phyloP scores from a whole-genome alignment of 2,113 vertebrate species.

The Serinus canaria region DNA sequence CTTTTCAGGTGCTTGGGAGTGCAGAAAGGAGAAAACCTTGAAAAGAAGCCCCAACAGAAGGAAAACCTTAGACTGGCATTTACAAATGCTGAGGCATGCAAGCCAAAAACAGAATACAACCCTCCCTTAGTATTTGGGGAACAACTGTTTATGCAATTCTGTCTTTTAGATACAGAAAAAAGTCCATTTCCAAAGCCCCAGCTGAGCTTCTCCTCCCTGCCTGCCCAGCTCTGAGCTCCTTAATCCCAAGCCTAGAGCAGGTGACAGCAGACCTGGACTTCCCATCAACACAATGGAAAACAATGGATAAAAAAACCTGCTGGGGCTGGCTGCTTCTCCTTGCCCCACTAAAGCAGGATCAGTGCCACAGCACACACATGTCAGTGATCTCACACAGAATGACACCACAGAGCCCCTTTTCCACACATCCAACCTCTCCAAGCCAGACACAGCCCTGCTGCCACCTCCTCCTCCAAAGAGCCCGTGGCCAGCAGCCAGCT shows the following conservation, averaged over 20 bases:
- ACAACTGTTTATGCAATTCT: not conserved
- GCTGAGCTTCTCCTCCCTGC: not conserved
- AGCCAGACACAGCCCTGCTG: not conserved
- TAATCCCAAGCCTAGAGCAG: not conserved
- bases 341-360: not conserved
- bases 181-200: not conserved
- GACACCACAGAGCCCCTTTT: not conserved
- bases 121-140: not conserved
- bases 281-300: not conserved
- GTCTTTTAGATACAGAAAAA: not conserved
- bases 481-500: not conserved
- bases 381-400: not conserved
- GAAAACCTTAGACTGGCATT: not conserved
- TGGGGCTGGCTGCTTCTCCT: not conserved
- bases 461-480: not conserved
- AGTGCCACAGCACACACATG: not conserved
- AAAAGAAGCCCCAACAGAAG: not conserved
- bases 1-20: not conserved
- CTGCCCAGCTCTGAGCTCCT: not conserved
- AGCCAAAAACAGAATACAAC: not conserved
- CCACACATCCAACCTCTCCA: accelerated
- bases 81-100: not conserved
- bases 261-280: not conserved
- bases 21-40: not conserved
- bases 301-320: not conserved